Evolutionary conservation across 2,113 vertebrate species (phyloP).

Genomic region (Nibea albiflora): DNA sequence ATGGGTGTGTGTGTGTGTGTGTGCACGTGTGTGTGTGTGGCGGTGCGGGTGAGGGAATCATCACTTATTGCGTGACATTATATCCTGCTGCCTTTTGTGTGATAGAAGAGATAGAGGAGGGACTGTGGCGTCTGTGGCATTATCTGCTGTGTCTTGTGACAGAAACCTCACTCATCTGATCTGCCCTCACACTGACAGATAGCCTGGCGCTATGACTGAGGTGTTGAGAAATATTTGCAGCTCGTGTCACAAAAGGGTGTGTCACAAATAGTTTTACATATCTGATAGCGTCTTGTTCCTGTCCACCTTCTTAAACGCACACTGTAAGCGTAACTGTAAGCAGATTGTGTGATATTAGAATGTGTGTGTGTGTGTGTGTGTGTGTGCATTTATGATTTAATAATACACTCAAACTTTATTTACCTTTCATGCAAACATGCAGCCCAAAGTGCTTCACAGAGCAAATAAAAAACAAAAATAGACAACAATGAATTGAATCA

Average conservation of each 20-base stretch:
- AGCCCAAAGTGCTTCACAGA: too few relatives aligned
- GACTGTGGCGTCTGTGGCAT: constrained; percentile 48
- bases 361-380: too few relatives aligned
- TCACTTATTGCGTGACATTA: constrained; percentile 71
- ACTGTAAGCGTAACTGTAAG: not conserved
- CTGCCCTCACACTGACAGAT: constrained; percentile 26
- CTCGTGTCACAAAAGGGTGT: constrained; percentile 36
- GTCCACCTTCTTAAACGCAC: not conserved
- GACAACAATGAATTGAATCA: too few relatives aligned
- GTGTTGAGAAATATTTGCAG: constrained; percentile 48
- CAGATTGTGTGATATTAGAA: too few relatives aligned
- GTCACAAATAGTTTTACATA: constrained; percentile 38
- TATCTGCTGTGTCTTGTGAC: constrained; percentile 67
- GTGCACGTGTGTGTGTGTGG: constrained; percentile 1
- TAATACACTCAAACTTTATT: too few relatives aligned
- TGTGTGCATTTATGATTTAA: too few relatives aligned
- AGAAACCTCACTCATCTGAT: constrained; percentile 46
- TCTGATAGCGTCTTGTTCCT: constrained; percentile 22
- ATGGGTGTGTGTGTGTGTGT: constrained; percentile 19
- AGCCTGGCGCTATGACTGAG: constrained; percentile 11
- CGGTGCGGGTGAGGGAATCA: constrained; percentile 18
- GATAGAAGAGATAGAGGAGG: constrained; percentile 41
- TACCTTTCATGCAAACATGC: too few relatives aligned
- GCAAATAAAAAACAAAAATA: too few relatives aligned
- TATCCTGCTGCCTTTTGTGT: constrained; percentile 52